Evolutionary conservation across 2,888 invertebrate species (phyloP), one percentile per base, ranked within the genome.

Genomic region (Cerceris rybyensis): DNA sequence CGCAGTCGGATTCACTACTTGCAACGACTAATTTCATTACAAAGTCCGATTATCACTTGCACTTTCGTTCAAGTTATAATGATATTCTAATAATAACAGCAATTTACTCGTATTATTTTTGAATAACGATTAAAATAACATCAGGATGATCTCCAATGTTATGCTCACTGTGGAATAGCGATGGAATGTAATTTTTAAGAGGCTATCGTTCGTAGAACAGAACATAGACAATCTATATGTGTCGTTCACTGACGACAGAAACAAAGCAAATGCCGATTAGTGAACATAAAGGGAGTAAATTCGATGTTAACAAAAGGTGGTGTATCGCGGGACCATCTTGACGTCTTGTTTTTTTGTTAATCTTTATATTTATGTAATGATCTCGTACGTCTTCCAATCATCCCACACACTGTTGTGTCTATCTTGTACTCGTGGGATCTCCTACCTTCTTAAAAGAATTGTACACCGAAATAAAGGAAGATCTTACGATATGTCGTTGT

Each of bases 301-400:
- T 11, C 39, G 49, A 58, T 49, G n/a, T 43, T 58, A n/a, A 11
- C 16, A 60, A 16, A 60, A 63, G 70, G 60, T 73, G 73, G 76
- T 68, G 66, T 73, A 70, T 70, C 84, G 77, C 78, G 85, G 85
- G 85, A 86, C 85, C 85, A 85, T 84, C 77, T 70, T 70, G 71
- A 66, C 80, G 72, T 60, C 75, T 75, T 52, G 58, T 64, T 70
- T 65, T 82, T 83, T 57, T 16, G 74, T 85, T 81, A 50, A 69
- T 65, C 43, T 66, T 77, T 70, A 65, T 49, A 76, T 71, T 78
- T 81, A 59, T 70, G 72, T 86, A 82, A 87, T 71, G 81, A 87
- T 87, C 88, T 88, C 80, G 83, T 88, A 88, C 78, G 88, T 88
- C 88, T 88, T 88, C 88, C 89, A 88, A 69, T 76, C 76, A 80